Evolutionary conservation across 2,888 invertebrate species (phyloP), one percentile per base, ranked within the genome.

Genomic region (Itoplectis maculator): DNA sequence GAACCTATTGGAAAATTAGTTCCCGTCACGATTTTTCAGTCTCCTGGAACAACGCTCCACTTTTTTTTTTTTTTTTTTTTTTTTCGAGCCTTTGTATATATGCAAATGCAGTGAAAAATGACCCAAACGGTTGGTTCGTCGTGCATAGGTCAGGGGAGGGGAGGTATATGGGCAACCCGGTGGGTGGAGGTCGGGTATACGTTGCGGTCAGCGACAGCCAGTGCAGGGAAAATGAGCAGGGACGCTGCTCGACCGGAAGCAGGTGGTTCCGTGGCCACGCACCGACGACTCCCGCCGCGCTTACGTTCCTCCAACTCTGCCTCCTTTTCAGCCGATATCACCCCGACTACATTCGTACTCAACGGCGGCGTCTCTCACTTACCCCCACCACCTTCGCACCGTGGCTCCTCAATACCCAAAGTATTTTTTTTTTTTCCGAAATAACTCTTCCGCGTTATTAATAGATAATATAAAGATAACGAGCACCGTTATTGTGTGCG

Each of bases 211-310:
- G 42, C 37, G 29, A 42, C 15, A 42, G 54, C 40, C 29, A 18
- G 11, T 72, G 72, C 45, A 61, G 56, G 65, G 3, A 56, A 79
- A 80, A 81, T 61, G 68, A 54, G 79, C 69, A 70, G 75, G 61
- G 69, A 72, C 59, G 79, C 76, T 79, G 84, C 42, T 79, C 86
- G 83, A 88, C 89, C 90, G 91, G 91, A 91, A 91, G 87, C 90
- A 90, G 90, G 89, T 91, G 91, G 91, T 91, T 91, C 90, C 91
- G 89, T n/a, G 61, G 91, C 88, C 87, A 91, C 87, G 91, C 91
- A 91, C 90, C 86, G 90, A 49, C 90, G 90, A 86, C 84, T 79
- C 86, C 83, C 79, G 70, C 59, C 86, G 82, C 79, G 70, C 59
- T 56, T 82, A 76, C 81, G 85, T 87, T 88, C 82, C 86, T 59